Base-by-base conservation (phyloP, 2,888 invertebrate genomes). In the Himalopsyche anomala region DNA sequence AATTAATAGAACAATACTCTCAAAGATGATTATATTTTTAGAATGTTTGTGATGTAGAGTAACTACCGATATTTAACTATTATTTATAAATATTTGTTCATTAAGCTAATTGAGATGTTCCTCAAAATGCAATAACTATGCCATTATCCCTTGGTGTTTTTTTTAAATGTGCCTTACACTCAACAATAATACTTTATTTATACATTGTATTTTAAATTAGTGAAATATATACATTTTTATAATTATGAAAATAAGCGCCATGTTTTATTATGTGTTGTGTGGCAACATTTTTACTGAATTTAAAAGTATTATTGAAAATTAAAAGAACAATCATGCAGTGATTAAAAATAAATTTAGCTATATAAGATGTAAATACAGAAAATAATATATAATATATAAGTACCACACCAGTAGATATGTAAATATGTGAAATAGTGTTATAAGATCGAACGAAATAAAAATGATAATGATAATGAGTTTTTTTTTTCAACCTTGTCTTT, bases 371-470 rank as follows among this genome's bases (percentile, higher is more conserved):
- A 74, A 74, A 74, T 74, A 74, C 28, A 74, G 62, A 56, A 56
- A 56, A 62, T 74, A 62, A 74, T 28, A 28, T 28, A 28, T 28
- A 28, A 5, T 74, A 36, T 36, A 36, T 74, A 74, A 38, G 38
- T 74, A 38, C 2, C 9, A 62, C 5, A 74, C 38, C 74, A 74
- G 38, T 74, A 74, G 69, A 38, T 15, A 74, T 74, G 74, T 74
- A 74, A 74, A 74, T 74, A 74, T 74, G 38, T 74, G 74, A 74
- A 74, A 74, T 74, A 74, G 36, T 74, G 74, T 36, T 74, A 38
- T 74, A 74, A 74, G 74, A 28, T 17, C 74, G 74, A 74, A 38
- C 74, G 74, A 74, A 74, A 74, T 74, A 74, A 74, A 74, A 74
- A 74, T 36, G 74, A 38, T 74, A 51, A 62, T 62, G 28, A 62